Conservation (phyloP, 2,888 invertebrate genomes). For the Oasisia sp. region DNA sequence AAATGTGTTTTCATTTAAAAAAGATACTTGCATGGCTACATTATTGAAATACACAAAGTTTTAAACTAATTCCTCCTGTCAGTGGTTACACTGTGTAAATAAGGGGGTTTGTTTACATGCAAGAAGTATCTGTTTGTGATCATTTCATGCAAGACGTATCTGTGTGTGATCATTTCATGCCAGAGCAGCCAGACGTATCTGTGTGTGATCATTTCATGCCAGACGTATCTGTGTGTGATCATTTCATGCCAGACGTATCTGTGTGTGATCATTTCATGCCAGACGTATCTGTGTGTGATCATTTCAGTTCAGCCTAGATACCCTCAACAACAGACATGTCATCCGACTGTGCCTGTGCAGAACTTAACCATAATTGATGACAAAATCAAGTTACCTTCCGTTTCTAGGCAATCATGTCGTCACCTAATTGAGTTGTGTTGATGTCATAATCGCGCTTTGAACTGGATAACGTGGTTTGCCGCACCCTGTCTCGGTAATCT, state of each 20-base stretch:
- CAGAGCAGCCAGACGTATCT: no score
- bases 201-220: neutral
- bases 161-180: neutral
- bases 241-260: neutral
- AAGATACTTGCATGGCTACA: neutral
- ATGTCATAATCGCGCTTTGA: slow-evolving; percentile 10
- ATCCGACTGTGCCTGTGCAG: neutral
- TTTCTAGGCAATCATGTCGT: slow-evolving; percentile 1
- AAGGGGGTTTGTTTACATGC: neutral
- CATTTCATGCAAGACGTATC: no score
- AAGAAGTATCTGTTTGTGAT: no score
- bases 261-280: neutral
- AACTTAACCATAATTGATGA: slow-evolving; percentile 1
- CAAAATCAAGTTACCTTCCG: neutral
- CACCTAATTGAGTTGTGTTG: neutral
- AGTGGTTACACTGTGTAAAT: neutral
- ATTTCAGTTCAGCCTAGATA: neutral
- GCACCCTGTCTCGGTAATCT: neutral
- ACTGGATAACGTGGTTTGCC: neutral
- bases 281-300: neutral
- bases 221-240: neutral
- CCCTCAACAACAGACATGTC: neutral
- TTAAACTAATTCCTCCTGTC: neutral
- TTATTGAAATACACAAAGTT: neutral
- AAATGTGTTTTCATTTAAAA: neutral